Conservation (phyloP, 2,888 invertebrate genomes). For the Nemurella pictetii region DNA sequence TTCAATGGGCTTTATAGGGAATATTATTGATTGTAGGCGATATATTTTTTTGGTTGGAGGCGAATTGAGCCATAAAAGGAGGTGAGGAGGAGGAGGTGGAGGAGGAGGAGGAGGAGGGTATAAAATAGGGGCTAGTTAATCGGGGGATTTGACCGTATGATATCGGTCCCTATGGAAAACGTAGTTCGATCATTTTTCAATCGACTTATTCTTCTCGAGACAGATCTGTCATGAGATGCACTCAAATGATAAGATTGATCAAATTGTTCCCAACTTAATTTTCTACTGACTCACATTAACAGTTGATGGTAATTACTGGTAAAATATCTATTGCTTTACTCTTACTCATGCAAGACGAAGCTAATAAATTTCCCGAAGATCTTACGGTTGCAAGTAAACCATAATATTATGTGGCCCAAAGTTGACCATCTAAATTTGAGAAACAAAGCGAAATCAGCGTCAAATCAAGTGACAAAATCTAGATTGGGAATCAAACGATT, state of each 20-base stretch:
- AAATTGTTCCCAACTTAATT: background rate
- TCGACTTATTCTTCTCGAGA: constrained; percentile 29
- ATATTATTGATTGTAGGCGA: constrained; percentile 4
- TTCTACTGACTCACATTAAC: too few relatives aligned
- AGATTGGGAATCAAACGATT: too few relatives aligned
- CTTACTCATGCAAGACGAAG: too few relatives aligned
- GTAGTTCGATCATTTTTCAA: constrained; percentile 40
- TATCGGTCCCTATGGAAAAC: constrained; percentile 33
- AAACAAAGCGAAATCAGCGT: too few relatives aligned
- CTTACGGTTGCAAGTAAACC: too few relatives aligned
- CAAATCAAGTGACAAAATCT: too few relatives aligned
- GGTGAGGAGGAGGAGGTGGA: background rate
- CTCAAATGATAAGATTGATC: background rate
- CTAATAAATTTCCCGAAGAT: too few relatives aligned
- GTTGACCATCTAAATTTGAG: too few relatives aligned
- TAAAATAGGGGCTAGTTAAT: background rate
- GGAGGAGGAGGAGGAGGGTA: background rate
- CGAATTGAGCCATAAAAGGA: background rate
- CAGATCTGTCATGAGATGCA: constrained; percentile 36
- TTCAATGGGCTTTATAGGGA: constrained; percentile 28
- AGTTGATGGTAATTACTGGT: too few relatives aligned
- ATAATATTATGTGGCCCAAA: too few relatives aligned
- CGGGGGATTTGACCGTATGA: constrained; percentile 12
- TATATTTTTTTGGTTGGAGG: background rate
- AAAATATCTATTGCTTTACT: too few relatives aligned